These are phyloP conservation scores for Microcebus jonahi DNA, from an alignment of 2,113 vertebrate genomes.

Conservation along the genomic window DNA sequence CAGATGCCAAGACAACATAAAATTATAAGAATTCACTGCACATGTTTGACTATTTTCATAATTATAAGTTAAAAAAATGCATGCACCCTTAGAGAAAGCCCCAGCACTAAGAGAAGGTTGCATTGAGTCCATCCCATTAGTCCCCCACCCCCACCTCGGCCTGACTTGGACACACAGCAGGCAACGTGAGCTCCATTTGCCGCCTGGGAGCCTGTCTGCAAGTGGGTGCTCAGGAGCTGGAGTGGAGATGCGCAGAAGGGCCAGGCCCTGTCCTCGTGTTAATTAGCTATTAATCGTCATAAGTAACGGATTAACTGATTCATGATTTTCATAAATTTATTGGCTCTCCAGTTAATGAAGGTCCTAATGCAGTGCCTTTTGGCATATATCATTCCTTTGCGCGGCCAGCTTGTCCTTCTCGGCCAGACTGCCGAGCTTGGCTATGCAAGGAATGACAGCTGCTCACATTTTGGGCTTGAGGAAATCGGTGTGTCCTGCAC, in stretches of 20 bases:
- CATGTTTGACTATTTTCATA: neutral
- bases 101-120: neutral
- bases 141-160: no score
- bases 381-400: constrained; percentile 69
- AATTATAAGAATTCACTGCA: neutral
- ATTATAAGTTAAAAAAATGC: neutral
- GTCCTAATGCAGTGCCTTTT: constrained; percentile 65
- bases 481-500: neutral
- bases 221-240: neutral
- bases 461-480: neutral
- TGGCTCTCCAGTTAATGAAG: constrained; percentile 82
- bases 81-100: neutral
- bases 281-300: constrained; percentile 82
- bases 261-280: constrained; percentile 75
- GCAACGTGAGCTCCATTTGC: rapidly evolving
- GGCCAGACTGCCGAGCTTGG: neutral
- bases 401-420: constrained; percentile 48
- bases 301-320: constrained; percentile 80
- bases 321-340: constrained; percentile 84
- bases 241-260: constrained; percentile 68
- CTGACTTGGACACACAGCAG: rapidly evolving
- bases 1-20: neutral
- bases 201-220: neutral
- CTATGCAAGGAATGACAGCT: neutral
- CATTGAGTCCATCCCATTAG: neutral